These are phyloP conservation scores for Drosophila teissieri DNA, from an alignment of 1,140 invertebrate genomes.

Conservation along the genomic window DNA sequence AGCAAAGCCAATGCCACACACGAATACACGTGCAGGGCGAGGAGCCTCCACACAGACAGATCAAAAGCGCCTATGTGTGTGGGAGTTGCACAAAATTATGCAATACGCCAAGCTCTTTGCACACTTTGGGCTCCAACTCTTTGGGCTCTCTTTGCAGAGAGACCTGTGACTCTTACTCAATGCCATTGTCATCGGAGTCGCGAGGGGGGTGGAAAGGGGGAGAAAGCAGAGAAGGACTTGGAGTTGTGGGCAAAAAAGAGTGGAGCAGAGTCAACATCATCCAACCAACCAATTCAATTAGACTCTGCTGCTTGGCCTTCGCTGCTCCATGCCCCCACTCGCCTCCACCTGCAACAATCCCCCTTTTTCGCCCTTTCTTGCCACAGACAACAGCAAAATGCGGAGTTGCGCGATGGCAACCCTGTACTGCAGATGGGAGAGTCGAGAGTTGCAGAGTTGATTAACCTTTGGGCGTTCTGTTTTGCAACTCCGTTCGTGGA, in stretches of 20 bases:
- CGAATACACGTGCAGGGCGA: slow-evolving; percentile 26
- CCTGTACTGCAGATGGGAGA: slow-evolving; percentile 43
- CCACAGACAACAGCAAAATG: slow-evolving; percentile 73
- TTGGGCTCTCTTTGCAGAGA: slow-evolving; percentile 42
- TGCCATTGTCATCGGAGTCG: slow-evolving; percentile 78
- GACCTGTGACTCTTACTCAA: slow-evolving; percentile 60
- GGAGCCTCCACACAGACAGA: slow-evolving; percentile 17
- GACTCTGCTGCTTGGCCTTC: slow-evolving; percentile 58
- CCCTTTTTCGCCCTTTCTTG: slow-evolving; percentile 27
- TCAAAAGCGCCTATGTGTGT: slow-evolving; percentile 28
- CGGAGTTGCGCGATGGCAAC: slow-evolving; percentile 54
- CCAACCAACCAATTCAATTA: slow-evolving; percentile 76
- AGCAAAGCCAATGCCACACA: slow-evolving; percentile 56
- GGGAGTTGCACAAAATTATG: slow-evolving; percentile 73
- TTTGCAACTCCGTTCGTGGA: slow-evolving; percentile 80
- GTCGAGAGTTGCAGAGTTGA: slow-evolving; percentile 71
- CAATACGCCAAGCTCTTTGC: slow-evolving; percentile 56
- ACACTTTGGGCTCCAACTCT: slow-evolving; percentile 17
- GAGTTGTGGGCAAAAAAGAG: slow-evolving; percentile 5
- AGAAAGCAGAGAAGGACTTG: slow-evolving; percentile 7
- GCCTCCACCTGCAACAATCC: slow-evolving; percentile 32
- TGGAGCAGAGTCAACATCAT: slow-evolving; percentile 36
- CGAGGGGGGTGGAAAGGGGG: background rate
- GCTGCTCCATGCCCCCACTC: slow-evolving; percentile 38
- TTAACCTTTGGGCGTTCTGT: slow-evolving; percentile 84